These are phyloP conservation scores for Coregonus clupeaformis DNA, from an alignment of 2,113 vertebrate species.

Conservation along the genomic window DNA sequence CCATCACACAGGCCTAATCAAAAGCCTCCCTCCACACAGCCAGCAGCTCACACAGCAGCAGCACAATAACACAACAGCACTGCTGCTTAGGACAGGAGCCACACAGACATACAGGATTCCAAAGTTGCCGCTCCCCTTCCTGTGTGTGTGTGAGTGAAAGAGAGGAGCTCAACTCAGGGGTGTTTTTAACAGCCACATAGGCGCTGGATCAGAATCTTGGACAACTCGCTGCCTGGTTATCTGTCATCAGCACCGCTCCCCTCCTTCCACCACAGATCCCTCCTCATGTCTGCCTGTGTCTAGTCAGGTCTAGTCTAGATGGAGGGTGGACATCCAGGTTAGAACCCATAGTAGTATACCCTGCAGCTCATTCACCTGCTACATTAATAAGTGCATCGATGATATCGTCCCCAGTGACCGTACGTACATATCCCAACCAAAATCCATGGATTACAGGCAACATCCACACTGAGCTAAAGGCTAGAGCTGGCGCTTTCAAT, in stretches of 20 bases:
- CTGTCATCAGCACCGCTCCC: slow-evolving; percentile 42
- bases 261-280: slow-evolving; percentile 35
- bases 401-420: too few relatives aligned
- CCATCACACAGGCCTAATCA: slow-evolving; percentile 10
- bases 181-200: not conserved
- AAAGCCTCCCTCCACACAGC: not conserved
- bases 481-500: too few relatives aligned
- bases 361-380: not conserved
- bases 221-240: slow-evolving; percentile 47
- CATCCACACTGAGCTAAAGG: too few relatives aligned
- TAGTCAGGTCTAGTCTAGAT: slow-evolving; percentile 28
- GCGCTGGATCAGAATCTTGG: slow-evolving; percentile 33
- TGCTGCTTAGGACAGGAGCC: not conserved
- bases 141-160: not conserved
- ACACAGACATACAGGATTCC: not conserved
- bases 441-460: too few relatives aligned
- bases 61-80: not conserved
- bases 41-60: slow-evolving; percentile 20
- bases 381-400: too few relatives aligned
- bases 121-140: not conserved
- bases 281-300: slow-evolving; percentile 41
- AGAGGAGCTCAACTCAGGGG: too few relatives aligned
- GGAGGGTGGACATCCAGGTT: slow-evolving; percentile 31
- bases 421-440: too few relatives aligned
- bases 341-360: slow-evolving; percentile 29